Evolutionary conservation across 2,888 invertebrate genomes (phyloP).

Genomic region (Polydrusus cervinus): DNA sequence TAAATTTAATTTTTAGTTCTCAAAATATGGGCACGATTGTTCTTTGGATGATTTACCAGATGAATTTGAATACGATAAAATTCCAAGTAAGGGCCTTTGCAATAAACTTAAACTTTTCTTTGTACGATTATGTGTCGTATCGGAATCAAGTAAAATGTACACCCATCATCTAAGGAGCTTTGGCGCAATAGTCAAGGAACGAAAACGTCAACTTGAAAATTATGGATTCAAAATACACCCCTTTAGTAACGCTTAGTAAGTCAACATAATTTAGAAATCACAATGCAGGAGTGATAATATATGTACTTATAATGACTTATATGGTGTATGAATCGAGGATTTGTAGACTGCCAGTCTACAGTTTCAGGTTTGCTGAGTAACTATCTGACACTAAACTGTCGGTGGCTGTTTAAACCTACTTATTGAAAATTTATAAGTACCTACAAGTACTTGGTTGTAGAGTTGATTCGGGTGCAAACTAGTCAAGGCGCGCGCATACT

Average conservation of each 20-base stretch:
- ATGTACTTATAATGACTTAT: no score
- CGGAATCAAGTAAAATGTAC: constrained; percentile 61
- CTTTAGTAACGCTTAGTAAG: constrained; percentile 62
- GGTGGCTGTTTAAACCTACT: no score
- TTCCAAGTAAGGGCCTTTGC: constrained; percentile 47
- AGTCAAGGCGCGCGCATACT: no score
- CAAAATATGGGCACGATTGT: constrained; percentile 61
- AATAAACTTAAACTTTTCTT: constrained; percentile 56
- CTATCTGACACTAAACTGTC: no score
- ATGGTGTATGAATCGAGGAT: no score
- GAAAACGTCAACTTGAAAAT: constrained; percentile 61
- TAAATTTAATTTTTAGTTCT: constrained; percentile 54
- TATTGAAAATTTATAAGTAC: no score
- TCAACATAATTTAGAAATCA: background rate
- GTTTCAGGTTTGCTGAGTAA: no score
- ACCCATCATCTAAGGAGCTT: constrained; percentile 64
- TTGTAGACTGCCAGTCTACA: no score
- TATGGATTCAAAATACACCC: constrained; percentile 63
- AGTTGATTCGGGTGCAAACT: no score
- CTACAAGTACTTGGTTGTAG: no score
- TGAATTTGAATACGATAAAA: constrained; percentile 56
- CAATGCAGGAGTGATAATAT: background rate
- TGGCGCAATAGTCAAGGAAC: constrained; percentile 63
- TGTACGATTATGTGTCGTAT: constrained; percentile 59
- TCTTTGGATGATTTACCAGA: constrained; percentile 58